A percentile compares a stretch with the other conserved stretches of the same genome.
phyloP scores from a whole-genome alignment of 2,797 vertebrate genomes.

The Enteromius fasciolatus region DNA sequence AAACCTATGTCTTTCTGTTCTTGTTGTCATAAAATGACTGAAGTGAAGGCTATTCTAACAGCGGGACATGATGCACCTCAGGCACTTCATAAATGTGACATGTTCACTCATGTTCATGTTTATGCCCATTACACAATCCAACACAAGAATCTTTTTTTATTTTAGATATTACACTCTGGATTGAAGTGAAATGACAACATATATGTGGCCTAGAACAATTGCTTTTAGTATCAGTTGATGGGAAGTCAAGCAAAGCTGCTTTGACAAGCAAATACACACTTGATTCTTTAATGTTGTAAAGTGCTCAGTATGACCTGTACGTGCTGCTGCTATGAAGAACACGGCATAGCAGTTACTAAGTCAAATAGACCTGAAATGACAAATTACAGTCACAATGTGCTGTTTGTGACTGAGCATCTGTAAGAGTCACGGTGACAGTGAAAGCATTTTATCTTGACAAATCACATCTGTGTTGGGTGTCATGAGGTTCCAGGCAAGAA shows the following conservation, averaged over 20 bases:
- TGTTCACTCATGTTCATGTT: slow-evolving; percentile 16
- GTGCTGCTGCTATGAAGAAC: background rate
- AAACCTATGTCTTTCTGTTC: background rate
- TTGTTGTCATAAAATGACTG: background rate
- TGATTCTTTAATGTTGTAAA: background rate
- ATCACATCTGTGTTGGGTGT: background rate
- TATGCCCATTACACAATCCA: background rate
- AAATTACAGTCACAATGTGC: slow-evolving; percentile 13
- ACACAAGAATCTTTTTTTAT: background rate
- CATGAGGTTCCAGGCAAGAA: background rate
- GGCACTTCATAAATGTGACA: background rate
- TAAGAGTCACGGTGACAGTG: background rate
- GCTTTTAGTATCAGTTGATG: slow-evolving; percentile 12
- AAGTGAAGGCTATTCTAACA: slow-evolving; percentile 6
- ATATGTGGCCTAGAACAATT: slow-evolving; percentile 3
- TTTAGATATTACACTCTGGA: background rate
- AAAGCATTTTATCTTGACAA: background rate
- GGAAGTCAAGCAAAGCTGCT: background rate
- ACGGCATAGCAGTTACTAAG: background rate
- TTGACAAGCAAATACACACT: slow-evolving; percentile 13
- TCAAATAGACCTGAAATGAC: background rate
- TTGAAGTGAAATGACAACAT: background rate
- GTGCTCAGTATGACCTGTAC: background rate
- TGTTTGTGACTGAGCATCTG: background rate
- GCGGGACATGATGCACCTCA: background rate